phyloP scores from a whole-genome alignment of 2,113 vertebrate genomes.

The Melanerpes formicivorus region DNA sequence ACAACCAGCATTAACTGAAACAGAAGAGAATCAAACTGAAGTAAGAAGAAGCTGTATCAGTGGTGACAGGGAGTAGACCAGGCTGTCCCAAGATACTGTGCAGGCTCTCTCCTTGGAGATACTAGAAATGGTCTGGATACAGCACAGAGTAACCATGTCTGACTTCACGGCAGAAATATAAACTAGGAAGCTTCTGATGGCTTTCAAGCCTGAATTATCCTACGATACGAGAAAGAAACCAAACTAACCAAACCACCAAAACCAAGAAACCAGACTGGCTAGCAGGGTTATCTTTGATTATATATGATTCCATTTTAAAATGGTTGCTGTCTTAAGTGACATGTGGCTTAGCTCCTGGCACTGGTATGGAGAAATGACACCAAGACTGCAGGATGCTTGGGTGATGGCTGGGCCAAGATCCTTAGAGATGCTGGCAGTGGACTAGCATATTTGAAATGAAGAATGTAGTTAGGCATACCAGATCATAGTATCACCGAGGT shows the following conservation, averaged over 20 bases:
- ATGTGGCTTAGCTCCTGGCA: not conserved
- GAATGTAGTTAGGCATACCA: slow-evolving; percentile 51
- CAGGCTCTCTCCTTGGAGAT: not conserved
- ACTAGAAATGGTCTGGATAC: not conserved
- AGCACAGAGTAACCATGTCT: not conserved
- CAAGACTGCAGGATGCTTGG: not conserved
- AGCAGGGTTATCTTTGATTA: not conserved
- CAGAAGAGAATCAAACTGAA: not conserved
- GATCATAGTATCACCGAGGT: not conserved
- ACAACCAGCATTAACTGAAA: not conserved
- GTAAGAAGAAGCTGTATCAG: not conserved
- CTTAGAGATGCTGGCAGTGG: slow-evolving; percentile 49
- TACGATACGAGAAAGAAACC: not conserved
- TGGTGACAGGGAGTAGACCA: not conserved
- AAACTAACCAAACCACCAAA: no score
- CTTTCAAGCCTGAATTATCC: not conserved
- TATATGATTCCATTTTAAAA: not conserved
- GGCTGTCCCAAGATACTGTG: not conserved
- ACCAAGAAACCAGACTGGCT: not conserved
- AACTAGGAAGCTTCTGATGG: not conserved
- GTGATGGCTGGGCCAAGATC: not conserved
- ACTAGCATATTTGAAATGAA: slow-evolving; percentile 26
- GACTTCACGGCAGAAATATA: not conserved
- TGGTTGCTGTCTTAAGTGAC: not conserved
- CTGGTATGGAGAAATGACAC: not conserved